Evolutionary conservation across 2,113 vertebrate genomes (phyloP), one percentile per base, ranked within the genome.

Genomic region (Misgurnus anguillicaudatus): DNA sequence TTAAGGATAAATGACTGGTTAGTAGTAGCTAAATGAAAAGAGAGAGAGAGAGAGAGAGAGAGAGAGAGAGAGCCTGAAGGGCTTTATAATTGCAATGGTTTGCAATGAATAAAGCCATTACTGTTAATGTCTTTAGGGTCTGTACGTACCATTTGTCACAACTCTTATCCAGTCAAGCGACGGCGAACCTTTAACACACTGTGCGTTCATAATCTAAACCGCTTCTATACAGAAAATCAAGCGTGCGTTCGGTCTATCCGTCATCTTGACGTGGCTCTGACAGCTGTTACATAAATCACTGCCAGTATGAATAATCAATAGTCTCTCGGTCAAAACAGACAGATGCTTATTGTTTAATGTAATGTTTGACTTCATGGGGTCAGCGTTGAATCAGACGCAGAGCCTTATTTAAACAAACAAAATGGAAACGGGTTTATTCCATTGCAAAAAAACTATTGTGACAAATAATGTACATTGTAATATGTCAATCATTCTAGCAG

Each of bases 31-130:
- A n/a, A 39, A n/a, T 3, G 36, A 73, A 66, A 78, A 13, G 48
- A 68, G n/a, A 24, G 63, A 67, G 47, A 60, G 55, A 51, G 38
- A 72, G 51, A 66, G 47, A 66, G 61, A n/a, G 72, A 48, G 45
- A 48, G 19, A 36, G 41, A 62, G 24, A 75, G 39, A 48, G 41
- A 53, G 53, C 64, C 71, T 62, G 57, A 80, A 80, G 84, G 83
- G 78, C 83, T 83, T 62, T 70, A 79, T 88, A 88, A 91, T 87
- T 88, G 85, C 82, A 88, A 89, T 87, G 81, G 85, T 85, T 84
- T 88, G 85, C 87, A 89, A 91, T 90, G 86, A 90, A 87, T 87
- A 87, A 85, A 84, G 86, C 87, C 84, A 88, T 90, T 90, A 89
- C 82, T 85, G 86, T 88, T 90, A 89, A 90, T 88, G 90, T 87